Evolutionary conservation across 2,113 vertebrate genomes (phyloP), one percentile per base, ranked within the genome.

Genomic region (Rhea pennata): DNA sequence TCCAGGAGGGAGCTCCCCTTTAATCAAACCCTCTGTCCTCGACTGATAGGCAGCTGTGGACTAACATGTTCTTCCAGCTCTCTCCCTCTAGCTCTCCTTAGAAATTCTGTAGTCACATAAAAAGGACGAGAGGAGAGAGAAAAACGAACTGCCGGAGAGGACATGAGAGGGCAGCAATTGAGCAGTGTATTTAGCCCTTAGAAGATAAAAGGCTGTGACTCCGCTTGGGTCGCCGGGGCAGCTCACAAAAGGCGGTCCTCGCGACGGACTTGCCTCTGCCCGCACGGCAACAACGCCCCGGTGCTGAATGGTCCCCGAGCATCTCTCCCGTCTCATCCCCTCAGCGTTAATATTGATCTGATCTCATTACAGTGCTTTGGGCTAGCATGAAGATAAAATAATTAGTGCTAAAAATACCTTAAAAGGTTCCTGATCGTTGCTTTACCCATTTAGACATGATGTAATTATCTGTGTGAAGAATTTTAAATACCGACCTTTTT

Each of bases 21-120:
- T 99, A 98, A 99, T 99, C 98, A 99, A 98, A 98, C 97, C 95
- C 97, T 98, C 95, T 27, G 91, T 97, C 97, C 97, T 98, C 97
- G 90, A 97, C 97, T 97, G 97, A 98, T 98, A 97, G 97, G 98
- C 98, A 98, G 98, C 98, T 97, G 98, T 96, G 97, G 97, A 97
- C 98, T 98, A 98, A 97, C 98, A 98, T 97, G 98, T 96, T 97
- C 97, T 95, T 97, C 93, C 44, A 15, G 69, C 82, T 92, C 22
- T 15, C 84, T 96, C 94, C 86, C 95, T 91, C 87, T 7, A 44
- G 90, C 86, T 93, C 84, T 62, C 89, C 83, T 95, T 83, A 91
- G 94, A 97, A 95, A 96, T 50, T 36, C 90, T 79, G 51, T 89
- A 91, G 92, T 39, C 93, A 42, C 40, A 83, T 54, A 79, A 89